These are phyloP conservation scores for Drosophila rhopaloa DNA, from an alignment of 1,140 invertebrate genomes.

Conservation along the genomic window DNA sequence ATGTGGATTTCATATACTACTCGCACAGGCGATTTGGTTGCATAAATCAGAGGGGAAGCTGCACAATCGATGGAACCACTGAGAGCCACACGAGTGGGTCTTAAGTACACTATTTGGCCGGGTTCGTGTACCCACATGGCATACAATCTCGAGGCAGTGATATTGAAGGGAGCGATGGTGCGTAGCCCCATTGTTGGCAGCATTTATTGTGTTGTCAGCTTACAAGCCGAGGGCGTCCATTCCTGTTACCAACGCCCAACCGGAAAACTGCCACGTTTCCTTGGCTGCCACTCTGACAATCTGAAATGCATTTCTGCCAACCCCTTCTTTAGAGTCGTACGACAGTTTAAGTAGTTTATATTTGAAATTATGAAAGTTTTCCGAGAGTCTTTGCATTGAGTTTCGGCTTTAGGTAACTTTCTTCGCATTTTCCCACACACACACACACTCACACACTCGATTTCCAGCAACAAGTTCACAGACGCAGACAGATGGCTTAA, in stretches of 20 bases:
- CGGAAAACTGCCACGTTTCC: constrained; percentile 26
- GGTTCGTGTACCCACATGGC: constrained; percentile 28
- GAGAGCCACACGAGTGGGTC: constrained; percentile 20
- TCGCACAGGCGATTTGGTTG: constrained; percentile 61
- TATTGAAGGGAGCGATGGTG: constrained; percentile 21
- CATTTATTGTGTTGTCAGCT: constrained; percentile 51
- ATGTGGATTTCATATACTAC: constrained; percentile 71
- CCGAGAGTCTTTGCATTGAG: constrained; percentile 34
- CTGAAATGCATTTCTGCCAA: constrained; percentile 43
- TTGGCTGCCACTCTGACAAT: constrained; percentile 25
- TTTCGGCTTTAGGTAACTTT: constrained; percentile 52
- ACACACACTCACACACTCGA: constrained; percentile 5
- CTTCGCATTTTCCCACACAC: constrained; percentile 6
- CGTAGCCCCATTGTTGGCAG: constrained; percentile 35
- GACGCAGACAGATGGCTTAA: constrained; percentile 47
- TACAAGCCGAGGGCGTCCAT: constrained; percentile 20
- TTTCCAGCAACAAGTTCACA: constrained; percentile 25
- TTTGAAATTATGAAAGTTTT: constrained; percentile 77
- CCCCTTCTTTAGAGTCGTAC: constrained; percentile 23
- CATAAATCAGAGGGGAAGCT: constrained; percentile 55
- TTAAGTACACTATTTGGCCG: constrained; percentile 45
- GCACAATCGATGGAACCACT: constrained; percentile 30
- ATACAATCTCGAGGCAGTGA: constrained; percentile 6
- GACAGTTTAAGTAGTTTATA: constrained; percentile 81
- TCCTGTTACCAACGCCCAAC: constrained; percentile 12